phyloP scores from a whole-genome alignment of 2,797 vertebrate species.

The Platyrinchus mystaceus region DNA sequence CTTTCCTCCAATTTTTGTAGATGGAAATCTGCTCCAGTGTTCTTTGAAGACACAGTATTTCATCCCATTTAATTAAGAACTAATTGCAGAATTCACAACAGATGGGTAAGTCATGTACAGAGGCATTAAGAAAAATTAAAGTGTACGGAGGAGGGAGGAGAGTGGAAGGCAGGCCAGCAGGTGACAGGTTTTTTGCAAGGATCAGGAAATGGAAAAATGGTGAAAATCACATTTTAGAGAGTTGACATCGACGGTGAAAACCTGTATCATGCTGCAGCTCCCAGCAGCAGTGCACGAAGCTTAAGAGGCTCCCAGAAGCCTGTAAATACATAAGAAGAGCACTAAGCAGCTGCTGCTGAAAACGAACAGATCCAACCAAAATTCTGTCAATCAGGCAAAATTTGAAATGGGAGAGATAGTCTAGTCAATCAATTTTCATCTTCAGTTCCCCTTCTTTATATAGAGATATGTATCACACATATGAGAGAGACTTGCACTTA shows the following conservation, averaged over 20 bases:
- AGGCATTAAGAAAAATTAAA: constrained; percentile 13
- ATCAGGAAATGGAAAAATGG: not conserved
- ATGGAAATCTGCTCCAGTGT: not conserved
- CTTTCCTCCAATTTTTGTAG: not conserved
- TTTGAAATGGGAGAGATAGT: not conserved
- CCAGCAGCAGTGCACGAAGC: not conserved
- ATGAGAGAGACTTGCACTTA: not conserved
- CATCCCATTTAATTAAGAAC: constrained; percentile 35
- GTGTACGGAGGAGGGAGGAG: not conserved
- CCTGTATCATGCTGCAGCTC: not conserved
- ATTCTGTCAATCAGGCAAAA: not conserved
- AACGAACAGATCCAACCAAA: not conserved
- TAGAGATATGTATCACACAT: not conserved
- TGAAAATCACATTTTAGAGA: not conserved
- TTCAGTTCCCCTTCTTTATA: not conserved
- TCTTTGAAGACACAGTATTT: constrained; percentile 23
- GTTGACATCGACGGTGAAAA: not conserved
- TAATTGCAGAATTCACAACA: constrained; percentile 44
- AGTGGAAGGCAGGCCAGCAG: not conserved
- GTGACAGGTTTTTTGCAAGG: not conserved
- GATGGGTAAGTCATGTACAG: constrained; percentile 32
- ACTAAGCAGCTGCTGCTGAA: constrained; percentile 1
- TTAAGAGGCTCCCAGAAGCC: not conserved
- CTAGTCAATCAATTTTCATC: not conserved
- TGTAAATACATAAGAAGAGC: not conserved